A percentile compares a stretch with the other conserved stretches of the same genome.
phyloP scores from a whole-genome alignment of 2,888 invertebrate genomes.

The Epicampocera succincta region DNA sequence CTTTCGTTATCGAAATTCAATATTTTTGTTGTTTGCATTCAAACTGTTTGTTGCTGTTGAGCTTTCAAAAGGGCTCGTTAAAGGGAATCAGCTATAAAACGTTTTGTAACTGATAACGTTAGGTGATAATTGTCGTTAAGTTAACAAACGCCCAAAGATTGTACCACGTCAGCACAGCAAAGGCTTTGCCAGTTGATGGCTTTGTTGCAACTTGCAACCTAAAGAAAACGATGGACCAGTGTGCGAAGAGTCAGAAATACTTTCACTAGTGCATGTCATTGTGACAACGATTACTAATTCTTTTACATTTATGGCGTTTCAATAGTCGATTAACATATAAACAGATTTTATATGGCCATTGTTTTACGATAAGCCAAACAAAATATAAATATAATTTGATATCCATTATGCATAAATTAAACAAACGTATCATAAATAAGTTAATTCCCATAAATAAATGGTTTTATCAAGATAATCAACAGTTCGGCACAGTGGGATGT shows the following conservation, averaged over 20 bases:
- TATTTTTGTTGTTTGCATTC: slow-evolving; percentile 39
- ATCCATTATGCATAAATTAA: slow-evolving; percentile 58
- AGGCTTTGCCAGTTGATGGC: not conserved
- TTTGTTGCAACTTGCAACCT: slow-evolving; percentile 23
- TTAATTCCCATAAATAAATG: slow-evolving; percentile 18
- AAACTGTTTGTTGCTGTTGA: slow-evolving; percentile 18
- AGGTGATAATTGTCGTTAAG: slow-evolving; percentile 68
- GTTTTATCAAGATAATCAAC: slow-evolving; percentile 29
- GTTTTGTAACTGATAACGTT: slow-evolving; percentile 66
- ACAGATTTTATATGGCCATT: slow-evolving; percentile 36
- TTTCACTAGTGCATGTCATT: slow-evolving; percentile 37
- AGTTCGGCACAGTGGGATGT: slow-evolving; percentile 19
- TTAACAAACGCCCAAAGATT: slow-evolving; percentile 58
- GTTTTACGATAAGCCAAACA: slow-evolving; percentile 33
- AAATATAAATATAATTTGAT: slow-evolving; percentile 42
- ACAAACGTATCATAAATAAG: slow-evolving; percentile 20
- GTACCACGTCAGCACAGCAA: slow-evolving; percentile 18
- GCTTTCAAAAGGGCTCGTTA: slow-evolving; percentile 47
- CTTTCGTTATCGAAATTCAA: slow-evolving; percentile 52
- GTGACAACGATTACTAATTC: not conserved
- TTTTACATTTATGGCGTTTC: slow-evolving; percentile 9
- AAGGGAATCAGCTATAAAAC: slow-evolving; percentile 54
- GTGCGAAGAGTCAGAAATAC: not conserved
- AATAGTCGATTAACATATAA: slow-evolving; percentile 49
- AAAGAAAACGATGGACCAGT: not conserved